phyloP scores from a whole-genome alignment of 2,113 vertebrate genomes.

The Psilopogon haemacephalus region DNA sequence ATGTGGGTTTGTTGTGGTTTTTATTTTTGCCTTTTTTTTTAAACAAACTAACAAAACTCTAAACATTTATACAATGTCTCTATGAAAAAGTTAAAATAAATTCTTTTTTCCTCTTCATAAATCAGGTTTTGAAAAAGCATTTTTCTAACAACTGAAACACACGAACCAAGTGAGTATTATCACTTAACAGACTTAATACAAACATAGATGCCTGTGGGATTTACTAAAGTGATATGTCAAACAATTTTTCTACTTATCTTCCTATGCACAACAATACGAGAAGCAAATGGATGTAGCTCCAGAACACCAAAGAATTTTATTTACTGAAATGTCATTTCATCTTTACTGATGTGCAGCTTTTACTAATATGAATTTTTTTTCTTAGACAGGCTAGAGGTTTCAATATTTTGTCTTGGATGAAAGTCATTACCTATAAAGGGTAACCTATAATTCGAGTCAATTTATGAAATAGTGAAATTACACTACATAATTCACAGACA shows the following conservation, averaged over 20 bases:
- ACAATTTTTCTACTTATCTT: neutral
- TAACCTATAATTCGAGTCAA: neutral
- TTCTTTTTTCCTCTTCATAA: neutral
- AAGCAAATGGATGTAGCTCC: neutral
- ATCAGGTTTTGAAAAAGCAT: neutral
- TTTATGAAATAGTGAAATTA: neutral
- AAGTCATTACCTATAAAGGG: neutral
- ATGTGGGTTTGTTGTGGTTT: neutral
- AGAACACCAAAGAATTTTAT: neutral
- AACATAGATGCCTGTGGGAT: neutral
- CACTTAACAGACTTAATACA: neutral
- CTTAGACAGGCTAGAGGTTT: neutral
- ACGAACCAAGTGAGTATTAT: neutral
- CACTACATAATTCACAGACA: neutral
- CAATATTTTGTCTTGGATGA: neutral
- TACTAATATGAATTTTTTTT: neutral
- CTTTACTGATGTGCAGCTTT: neutral
- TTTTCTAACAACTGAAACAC: neutral
- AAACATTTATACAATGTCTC: neutral
- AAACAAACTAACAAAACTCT: no score
- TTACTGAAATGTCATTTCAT: neutral
- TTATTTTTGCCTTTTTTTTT: no score
- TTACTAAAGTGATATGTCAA: neutral
- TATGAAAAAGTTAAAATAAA: neutral
- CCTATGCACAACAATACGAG: neutral